A percentile compares a stretch with the other conserved stretches of the same genome.
Conservation (phyloP, 2,888 invertebrate genomes). For the Apamea anceps region DNA sequence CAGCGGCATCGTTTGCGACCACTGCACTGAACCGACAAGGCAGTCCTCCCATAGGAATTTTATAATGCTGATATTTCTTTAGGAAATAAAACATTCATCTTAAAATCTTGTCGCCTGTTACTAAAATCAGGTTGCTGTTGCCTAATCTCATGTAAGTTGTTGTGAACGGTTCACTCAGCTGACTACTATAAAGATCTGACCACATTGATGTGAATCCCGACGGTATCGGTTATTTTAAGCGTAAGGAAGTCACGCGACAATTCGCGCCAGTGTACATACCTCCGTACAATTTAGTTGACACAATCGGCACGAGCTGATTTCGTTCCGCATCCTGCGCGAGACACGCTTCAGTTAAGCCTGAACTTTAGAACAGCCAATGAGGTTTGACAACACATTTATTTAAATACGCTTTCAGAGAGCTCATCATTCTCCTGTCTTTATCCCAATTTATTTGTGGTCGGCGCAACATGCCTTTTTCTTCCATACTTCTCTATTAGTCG, state of each 20-base stretch:
- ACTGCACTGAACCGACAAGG: background rate
- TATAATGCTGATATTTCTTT: background rate
- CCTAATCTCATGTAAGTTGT: background rate
- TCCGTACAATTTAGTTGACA: too few relatives aligned
- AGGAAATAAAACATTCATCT: background rate
- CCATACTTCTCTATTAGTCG: too few relatives aligned
- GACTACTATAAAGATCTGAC: background rate
- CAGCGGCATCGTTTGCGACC: too few relatives aligned
- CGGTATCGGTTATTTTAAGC: background rate
- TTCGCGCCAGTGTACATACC: background rate
- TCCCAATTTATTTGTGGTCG: too few relatives aligned
- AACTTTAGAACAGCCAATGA: background rate
- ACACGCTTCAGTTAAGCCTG: too few relatives aligned
- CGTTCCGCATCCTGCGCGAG: background rate
- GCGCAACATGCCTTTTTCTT: too few relatives aligned
- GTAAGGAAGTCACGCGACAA: background rate
- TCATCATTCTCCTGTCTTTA: too few relatives aligned
- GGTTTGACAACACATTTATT: background rate
- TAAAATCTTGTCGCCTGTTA: background rate
- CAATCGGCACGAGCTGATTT: background rate
- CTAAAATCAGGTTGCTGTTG: background rate
- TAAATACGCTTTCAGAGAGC: background rate
- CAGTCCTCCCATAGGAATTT: background rate
- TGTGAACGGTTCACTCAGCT: background rate
- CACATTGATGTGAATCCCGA: background rate